Evolutionary conservation across 2,888 invertebrate genomes (phyloP), one percentile per base, ranked within the genome.

Genomic region (Rambutsinella grinnellia): DNA sequence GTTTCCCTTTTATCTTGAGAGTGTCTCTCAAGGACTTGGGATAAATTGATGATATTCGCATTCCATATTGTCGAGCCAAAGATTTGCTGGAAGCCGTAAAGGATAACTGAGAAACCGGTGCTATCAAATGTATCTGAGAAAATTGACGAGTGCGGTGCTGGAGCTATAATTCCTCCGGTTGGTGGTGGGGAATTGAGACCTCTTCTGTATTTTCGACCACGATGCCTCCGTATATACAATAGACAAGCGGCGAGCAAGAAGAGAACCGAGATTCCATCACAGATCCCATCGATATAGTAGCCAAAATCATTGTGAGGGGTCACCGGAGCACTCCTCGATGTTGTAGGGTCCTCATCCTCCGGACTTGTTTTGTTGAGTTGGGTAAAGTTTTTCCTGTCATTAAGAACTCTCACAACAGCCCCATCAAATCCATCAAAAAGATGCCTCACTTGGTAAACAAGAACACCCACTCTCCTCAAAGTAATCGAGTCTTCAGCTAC

Each of bases 361-460:
- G n/a, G n/a, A n/a, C n/a, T n/a, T n/a, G n/a, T n/a, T n/a, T n/a
- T n/a, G n/a, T n/a, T n/a, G n/a, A n/a, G n/a, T n/a, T n/a, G n/a
- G n/a, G n/a, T n/a, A n/a, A n/a, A n/a, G n/a, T n/a, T n/a, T n/a
- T n/a, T n/a, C n/a, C n/a, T n/a, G n/a, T n/a, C n/a, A n/a, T n/a
- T n/a, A n/a, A n/a, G n/a, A n/a, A 90, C 91, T 76, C 95, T 90
- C 0, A 94, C 95, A 2, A 96, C 93, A 85, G 94, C 93, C 0
- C 96, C 96, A 85, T 96, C 96, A 78, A 96, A 87, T 84, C 94
- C 93, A 85, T 96, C 96, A 63, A 95, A 86, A 87, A 94, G 94
- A 81, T 93, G 93, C 81, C 95, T 89, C 47, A 94, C 86, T 87
- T 94, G 92, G 85, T 94, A 95, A 21, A 95, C 85, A 1, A 94